A percentile compares a stretch with the other conserved stretches of the same genome.
phyloP scores from a whole-genome alignment of 37 sponge, comb jelly and placozoan species.

The Axinella damicornis region DNA sequence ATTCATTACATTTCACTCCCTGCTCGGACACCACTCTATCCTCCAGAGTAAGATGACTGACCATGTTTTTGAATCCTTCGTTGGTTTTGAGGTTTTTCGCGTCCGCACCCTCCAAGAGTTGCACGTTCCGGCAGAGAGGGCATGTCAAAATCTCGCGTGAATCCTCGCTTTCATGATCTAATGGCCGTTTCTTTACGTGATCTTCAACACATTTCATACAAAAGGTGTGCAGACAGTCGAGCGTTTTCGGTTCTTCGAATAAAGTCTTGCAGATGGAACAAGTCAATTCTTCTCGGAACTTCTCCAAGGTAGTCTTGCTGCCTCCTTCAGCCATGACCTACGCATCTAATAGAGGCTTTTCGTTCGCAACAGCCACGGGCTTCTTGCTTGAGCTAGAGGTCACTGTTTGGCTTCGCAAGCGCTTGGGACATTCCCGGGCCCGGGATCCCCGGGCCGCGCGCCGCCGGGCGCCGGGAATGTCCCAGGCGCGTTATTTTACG shows the following conservation, averaged over 20 bases:
- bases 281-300: not conserved
- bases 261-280: not conserved
- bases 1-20: not conserved
- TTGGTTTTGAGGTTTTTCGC: not conserved
- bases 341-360: no score
- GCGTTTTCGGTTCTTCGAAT: constrained; percentile 7
- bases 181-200: no score
- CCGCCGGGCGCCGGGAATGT: no score
- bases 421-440: no score
- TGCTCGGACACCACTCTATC: not conserved
- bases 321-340: no score
- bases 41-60: not conserved
- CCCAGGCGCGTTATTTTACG: no score
- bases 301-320: not conserved
- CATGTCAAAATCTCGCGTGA: not conserved
- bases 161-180: not conserved
- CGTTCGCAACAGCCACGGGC: no score
- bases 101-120: not conserved
- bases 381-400: no score
- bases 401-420: no score
- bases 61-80: constrained; percentile 7
- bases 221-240: not conserved
- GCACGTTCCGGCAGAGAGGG: not conserved
- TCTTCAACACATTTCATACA: not conserved
- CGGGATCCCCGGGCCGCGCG: no score